Conservation (phyloP, 2,797 vertebrate genomes). For the Pygocentrus nattereri region DNA sequence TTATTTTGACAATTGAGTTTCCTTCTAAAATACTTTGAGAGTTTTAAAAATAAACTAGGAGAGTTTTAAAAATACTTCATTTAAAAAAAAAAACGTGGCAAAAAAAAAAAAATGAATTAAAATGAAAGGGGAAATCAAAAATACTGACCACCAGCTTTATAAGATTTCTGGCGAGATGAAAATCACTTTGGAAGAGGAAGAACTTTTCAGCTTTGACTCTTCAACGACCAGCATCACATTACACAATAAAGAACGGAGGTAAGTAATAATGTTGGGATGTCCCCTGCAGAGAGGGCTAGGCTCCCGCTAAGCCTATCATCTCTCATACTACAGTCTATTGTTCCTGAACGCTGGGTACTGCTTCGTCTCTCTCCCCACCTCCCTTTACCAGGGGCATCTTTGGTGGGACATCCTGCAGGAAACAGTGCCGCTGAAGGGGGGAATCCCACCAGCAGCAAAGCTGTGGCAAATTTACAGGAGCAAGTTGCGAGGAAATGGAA, state of each 20-base stretch:
- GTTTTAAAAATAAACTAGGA: too few relatives aligned
- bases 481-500: conserved; percentile 58
- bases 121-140: not conserved
- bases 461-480: conserved; percentile 55
- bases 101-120: too few relatives aligned
- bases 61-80: too few relatives aligned
- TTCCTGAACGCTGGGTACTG: conserved; percentile 5
- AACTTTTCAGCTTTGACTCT: conserved; percentile 20
- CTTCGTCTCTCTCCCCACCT: conserved; percentile 50
- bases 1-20: too few relatives aligned
- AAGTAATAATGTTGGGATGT: conserved; percentile 47
- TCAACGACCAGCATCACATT: conserved; percentile 4
- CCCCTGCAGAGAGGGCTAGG: conserved; percentile 39
- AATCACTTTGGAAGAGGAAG: conserved; percentile 5
- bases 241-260: conserved; percentile 33
- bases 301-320: conserved; percentile 24
- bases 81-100: not conserved
- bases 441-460: conserved; percentile 66
- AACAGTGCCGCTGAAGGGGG: conserved; percentile 57
- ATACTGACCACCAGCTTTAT: not conserved
- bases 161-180: not conserved
- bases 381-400: conserved; percentile 51
- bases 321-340: conserved; percentile 24
- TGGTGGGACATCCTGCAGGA: conserved; percentile 73
- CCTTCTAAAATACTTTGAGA: too few relatives aligned